Base-by-base conservation (phyloP, 2,888 invertebrate species). In the Pterobdella sp. region DNA sequence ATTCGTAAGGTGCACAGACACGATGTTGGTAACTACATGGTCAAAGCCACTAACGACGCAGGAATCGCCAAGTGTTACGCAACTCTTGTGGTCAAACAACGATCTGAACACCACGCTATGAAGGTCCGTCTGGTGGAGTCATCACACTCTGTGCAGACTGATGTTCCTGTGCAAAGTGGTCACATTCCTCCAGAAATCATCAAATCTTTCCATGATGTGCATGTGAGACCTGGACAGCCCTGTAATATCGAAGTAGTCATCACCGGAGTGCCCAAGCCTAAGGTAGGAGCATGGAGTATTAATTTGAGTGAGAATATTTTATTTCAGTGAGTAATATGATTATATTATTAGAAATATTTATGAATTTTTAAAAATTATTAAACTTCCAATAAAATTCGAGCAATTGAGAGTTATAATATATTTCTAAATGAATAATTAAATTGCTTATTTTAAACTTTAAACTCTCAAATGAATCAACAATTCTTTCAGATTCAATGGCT, bases 41-140 rank as follows among this genome's bases (percentile, higher is more conserved):
- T 89, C 10, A 90, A 90, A 81, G 91, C 91, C 0, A 86, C 86
- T 0, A 91, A 91, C 81, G 81, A 85, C 36, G 86, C 87, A 7
- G 91, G 91, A 0, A 90, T 91, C 78, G 90, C 90, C 1, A 91
- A 91, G 81, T 91, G 91, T 78, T 90, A 91, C 79, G 89, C 91
- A 10, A 89, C 90, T 77, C 84, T 92, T 32, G 89, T 89, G 42
- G 88, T 89, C 73, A 84, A 76, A 32, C 60, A 31, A 37, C 42
- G 32, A 31, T 49, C 64, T 18, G 76, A 76, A 22, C 75, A 72
- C 60, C 76, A 75, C 63, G 73, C 64, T 31, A 75, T 76, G 76
- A 76, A 76, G 73, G 76, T 75, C 63, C 63, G 75, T 32, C 60
- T 76, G 68, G 73, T 76, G 3, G 76, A 76, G 42, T 75, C 76